A percentile compares a stretch with the other conserved stretches of the same genome.
phyloP scores from a whole-genome alignment of 2,888 invertebrate species.

The Stenodema calcarata region DNA sequence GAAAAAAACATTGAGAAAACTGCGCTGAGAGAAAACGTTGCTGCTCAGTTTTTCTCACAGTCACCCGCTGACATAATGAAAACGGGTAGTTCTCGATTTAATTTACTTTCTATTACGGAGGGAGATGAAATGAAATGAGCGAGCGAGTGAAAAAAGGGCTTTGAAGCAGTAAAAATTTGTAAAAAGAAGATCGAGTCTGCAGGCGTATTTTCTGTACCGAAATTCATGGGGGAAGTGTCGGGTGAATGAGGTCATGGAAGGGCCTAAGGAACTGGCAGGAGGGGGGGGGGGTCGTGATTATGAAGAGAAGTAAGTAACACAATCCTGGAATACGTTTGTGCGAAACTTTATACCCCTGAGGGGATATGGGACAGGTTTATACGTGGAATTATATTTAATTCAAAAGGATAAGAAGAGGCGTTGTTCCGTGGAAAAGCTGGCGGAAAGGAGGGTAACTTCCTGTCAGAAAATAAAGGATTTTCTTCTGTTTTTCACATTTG shows the following conservation, averaged over 20 bases:
- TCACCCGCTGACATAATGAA: too few species aligned
- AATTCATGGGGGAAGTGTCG: not conserved
- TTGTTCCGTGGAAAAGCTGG: too few species aligned
- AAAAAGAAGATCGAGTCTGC: not conserved
- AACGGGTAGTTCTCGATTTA: not conserved
- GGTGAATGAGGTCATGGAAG: not conserved
- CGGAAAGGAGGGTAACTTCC: not conserved
- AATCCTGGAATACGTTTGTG: not conserved
- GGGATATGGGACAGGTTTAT: not conserved
- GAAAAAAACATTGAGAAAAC: too few species aligned
- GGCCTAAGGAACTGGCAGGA: too few species aligned
- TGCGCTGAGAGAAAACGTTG: too few species aligned
- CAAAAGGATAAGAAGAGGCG: not conserved
- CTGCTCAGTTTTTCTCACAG: too few species aligned
- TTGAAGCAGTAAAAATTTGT: not conserved
- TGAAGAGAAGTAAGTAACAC: not conserved
- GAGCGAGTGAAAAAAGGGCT: not conserved
- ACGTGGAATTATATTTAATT: not conserved
- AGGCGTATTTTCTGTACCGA: not conserved
- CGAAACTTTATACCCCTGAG: not conserved
- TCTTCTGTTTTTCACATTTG: not conserved
- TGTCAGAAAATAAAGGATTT: not conserved
- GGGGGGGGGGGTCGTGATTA: not conserved
- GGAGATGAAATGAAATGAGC: not conserved
- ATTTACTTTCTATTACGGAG: not conserved